Percentiles rank a stretch among this genome's conserved stretches.
Conservation (phyloP, 2,888 invertebrate species). For the Bhutanitis thaidina region DNA sequence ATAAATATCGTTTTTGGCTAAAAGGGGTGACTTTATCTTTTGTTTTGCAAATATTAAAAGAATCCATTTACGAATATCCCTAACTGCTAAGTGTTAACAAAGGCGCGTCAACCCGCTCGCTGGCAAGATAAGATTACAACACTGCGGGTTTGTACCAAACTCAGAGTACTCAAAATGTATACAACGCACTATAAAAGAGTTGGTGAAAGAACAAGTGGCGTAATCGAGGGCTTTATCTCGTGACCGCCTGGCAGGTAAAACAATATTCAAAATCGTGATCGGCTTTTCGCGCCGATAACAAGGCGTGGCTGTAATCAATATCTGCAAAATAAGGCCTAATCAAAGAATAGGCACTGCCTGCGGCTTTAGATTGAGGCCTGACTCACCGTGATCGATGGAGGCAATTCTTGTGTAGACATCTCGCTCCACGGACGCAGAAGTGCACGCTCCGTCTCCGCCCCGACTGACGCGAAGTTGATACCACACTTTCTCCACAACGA, state of each 20-base stretch:
- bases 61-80: slow-evolving; percentile 39
- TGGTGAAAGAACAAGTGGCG: slow-evolving; percentile 29
- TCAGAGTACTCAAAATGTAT: slow-evolving; percentile 16
- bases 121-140: slow-evolving; percentile 36
- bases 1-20: too few species aligned
- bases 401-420: slow-evolving; percentile 53
- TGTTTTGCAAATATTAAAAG: slow-evolving; percentile 42
- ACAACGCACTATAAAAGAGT: slow-evolving; percentile 31
- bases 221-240: slow-evolving; percentile 33
- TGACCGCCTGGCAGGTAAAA: slow-evolving; percentile 39
- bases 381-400: slow-evolving; percentile 62
- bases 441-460: slow-evolving; percentile 63
- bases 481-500: slow-evolving; percentile 77
- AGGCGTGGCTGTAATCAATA: slow-evolving; percentile 43
- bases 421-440: slow-evolving; percentile 63
- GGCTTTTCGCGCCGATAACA: slow-evolving; percentile 36
- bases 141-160: slow-evolving; percentile 21
- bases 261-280: slow-evolving; percentile 41
- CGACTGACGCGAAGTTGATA: slow-evolving; percentile 64
- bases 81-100: slow-evolving; percentile 46
- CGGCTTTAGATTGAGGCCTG: slow-evolving; percentile 43
- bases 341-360: slow-evolving; percentile 46
- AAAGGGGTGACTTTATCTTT: not conserved
- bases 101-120: slow-evolving; percentile 35
- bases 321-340: slow-evolving; percentile 57